Evolutionary conservation across 2,888 invertebrate genomes (phyloP), one percentile per base, ranked within the genome.

Genomic region (Flexamia atlantica): DNA sequence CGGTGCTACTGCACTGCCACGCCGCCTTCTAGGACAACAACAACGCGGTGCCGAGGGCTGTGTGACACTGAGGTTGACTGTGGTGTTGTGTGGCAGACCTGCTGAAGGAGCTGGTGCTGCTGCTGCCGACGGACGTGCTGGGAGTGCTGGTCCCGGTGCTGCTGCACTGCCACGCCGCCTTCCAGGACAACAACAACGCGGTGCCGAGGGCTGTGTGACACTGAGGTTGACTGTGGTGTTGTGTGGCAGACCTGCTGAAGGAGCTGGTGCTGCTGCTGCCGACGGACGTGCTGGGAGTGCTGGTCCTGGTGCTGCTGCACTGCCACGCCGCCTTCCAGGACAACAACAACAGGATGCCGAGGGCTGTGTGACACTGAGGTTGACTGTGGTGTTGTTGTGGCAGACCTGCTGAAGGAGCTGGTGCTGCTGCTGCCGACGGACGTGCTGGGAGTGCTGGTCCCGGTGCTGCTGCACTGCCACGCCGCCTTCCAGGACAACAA

Each of bases 291-390:
- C 94, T 97, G 87, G 94, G 94, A 87, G 95, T 96, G 85, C 91
- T 98, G 87, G 97, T 97, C 10, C 97, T 98, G 42, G 92, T 97
- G 87, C 92, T 98, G 85, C 95, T 95, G 28, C 96, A 97, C 89
- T 96, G 97, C 88, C 97, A 97, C 90, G 93, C 94, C 25, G 94
- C 95, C 10, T 94, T 95, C 88, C 95, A 96, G 89, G 95, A 95
- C 89, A 93, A 93, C 74, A 94, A 95, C 85, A 92, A 93, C 87
- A 93, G 94, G 85, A 93, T 94, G 85, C 94, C 95, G 0, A 91
- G 94, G 85, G 96, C n/a, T n/a, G n/a, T n/a, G n/a, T n/a, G n/a
- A n/a, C n/a, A n/a, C n/a, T 12, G 95, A 0, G n/a, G n/a, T 36
- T 36, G 5, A 36, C 36, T 36, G 36, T 36, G n/a, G 9, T 9